These are phyloP conservation scores for Acronicta leporina DNA, from an alignment of 2,888 invertebrate species.

Conservation along the genomic window DNA sequence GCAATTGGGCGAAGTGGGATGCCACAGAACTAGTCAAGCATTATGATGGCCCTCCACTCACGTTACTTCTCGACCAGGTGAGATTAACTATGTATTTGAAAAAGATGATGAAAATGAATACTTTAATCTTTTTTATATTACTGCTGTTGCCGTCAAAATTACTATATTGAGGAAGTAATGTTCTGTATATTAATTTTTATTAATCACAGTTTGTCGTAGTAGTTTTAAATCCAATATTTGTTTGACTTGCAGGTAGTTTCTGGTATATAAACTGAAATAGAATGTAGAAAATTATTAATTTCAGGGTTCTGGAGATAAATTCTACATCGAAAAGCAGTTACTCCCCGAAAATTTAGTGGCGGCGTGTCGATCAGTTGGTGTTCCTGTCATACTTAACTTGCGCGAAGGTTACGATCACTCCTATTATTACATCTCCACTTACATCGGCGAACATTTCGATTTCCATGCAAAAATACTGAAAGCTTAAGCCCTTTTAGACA, in stretches of 20 bases:
- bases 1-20: slow-evolving; percentile 96
- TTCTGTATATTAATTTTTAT: no score
- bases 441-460: slow-evolving; percentile 96
- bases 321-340: slow-evolving; percentile 93
- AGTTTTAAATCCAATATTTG: no score
- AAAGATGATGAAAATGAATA: no score
- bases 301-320: slow-evolving; percentile 95
- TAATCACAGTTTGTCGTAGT: no score
- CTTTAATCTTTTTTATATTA: no score
- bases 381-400: slow-evolving; percentile 92
- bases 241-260: no score
- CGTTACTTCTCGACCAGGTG: slow-evolving; percentile 97
- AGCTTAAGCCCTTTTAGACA: slow-evolving; percentile 63
- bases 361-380: slow-evolving; percentile 91
- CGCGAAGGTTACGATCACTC: slow-evolving; percentile 98
- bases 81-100: background rate
- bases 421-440: slow-evolving; percentile 97
- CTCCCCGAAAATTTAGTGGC: slow-evolving; percentile 94
- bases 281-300: slow-evolving; percentile 36
- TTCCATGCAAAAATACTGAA: slow-evolving; percentile 95
- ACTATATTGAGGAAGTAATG: no score
- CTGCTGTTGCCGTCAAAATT: no score
- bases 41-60: slow-evolving; percentile 95
- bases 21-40: slow-evolving; percentile 94
- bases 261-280: no score